Conservation (phyloP, 1,140 invertebrate genomes). For the Cotesia vestalis region DNA sequence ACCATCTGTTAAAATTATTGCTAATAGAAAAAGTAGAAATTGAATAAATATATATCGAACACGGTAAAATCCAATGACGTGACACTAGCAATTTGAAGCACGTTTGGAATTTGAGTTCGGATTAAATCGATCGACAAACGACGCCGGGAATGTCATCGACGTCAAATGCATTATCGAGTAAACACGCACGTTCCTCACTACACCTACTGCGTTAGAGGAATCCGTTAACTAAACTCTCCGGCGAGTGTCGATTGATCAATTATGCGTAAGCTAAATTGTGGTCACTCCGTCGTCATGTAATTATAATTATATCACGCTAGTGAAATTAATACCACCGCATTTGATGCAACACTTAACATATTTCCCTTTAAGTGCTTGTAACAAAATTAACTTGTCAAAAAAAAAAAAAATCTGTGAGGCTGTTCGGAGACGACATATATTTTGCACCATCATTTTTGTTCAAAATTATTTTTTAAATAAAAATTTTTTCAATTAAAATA, state of each 20-base stretch:
- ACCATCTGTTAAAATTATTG: too few species aligned
- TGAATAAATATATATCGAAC: neutral
- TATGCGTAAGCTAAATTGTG: conserved; percentile 1
- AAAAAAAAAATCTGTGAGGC: too few species aligned
- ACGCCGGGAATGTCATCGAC: conserved; percentile 25
- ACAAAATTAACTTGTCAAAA: too few species aligned
- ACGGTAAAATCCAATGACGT: neutral
- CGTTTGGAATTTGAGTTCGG: conserved; percentile 29
- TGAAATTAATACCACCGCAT: too few species aligned
- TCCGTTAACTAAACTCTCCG: conserved; percentile 18
- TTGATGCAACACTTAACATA: too few species aligned
- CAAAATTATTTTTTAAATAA: too few species aligned
- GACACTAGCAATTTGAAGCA: conserved; percentile 25
- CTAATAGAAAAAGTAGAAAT: too few species aligned
- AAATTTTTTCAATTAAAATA: too few species aligned
- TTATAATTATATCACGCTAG: too few species aligned
- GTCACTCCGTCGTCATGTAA: neutral
- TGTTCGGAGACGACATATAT: too few species aligned
- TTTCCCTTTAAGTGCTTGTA: too few species aligned
- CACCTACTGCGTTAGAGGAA: conserved; percentile 16
- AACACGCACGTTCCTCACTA: conserved; percentile 21
- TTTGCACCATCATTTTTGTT: too few species aligned
- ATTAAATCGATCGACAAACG: conserved; percentile 31
- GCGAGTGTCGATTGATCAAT: conserved; percentile 26
- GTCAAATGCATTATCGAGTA: conserved; percentile 26